A percentile compares a stretch with the other conserved stretches of the same genome.
These are phyloP conservation scores for Colaptes auratus DNA, from an alignment of 2,113 vertebrate species.

Conservation along the genomic window DNA sequence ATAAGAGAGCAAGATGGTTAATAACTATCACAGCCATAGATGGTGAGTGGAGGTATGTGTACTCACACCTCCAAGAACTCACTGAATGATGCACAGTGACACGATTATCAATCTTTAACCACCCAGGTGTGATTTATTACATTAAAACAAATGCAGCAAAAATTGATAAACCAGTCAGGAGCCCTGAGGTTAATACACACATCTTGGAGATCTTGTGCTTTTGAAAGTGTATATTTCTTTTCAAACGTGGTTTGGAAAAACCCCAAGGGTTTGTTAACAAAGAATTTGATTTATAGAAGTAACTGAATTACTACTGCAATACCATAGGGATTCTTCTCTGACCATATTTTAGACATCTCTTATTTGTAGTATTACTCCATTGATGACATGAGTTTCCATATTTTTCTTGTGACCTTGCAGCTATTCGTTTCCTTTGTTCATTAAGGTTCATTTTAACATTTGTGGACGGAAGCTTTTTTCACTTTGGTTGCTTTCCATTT, in stretches of 20 bases:
- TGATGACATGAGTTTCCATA: background rate
- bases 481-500: background rate
- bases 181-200: background rate
- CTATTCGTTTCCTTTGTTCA: background rate
- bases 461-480: background rate
- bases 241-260: background rate
- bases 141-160: background rate
- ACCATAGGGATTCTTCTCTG: background rate
- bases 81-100: fast-evolving
- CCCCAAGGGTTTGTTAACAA: background rate
- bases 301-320: background rate
- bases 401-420: background rate
- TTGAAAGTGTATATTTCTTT: background rate
- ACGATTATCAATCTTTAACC: background rate
- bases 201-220: background rate
- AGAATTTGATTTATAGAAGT: background rate
- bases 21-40: background rate
- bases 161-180: background rate
- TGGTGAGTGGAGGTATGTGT: fast-evolving
- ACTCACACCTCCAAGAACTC: background rate
- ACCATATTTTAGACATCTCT: background rate
- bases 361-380: background rate
- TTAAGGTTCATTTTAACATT: background rate
- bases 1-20: background rate
- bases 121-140: background rate